A percentile compares a stretch with the other conserved stretches of the same genome.
Conservation (phyloP, 2,797 vertebrate species). For the Malurus leucopterus region DNA sequence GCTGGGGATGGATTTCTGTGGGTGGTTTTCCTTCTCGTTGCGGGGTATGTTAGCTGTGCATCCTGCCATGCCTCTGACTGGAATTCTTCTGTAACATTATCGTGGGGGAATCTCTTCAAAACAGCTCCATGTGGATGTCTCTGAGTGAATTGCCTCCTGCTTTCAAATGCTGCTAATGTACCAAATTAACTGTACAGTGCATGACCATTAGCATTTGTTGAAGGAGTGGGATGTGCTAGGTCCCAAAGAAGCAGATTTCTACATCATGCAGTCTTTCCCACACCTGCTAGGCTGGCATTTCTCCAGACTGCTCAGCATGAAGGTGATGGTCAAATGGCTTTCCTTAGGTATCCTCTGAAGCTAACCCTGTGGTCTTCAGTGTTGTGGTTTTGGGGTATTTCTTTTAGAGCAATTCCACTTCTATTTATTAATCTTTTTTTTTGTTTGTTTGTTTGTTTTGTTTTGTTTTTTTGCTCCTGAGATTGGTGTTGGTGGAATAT, state of each 20-base stretch:
- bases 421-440: neutral
- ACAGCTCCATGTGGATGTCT: neutral
- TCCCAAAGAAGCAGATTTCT: neutral
- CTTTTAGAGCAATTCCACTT: neutral
- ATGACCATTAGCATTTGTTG: neutral
- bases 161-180: neutral
- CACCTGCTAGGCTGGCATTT: neutral
- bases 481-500: neutral
- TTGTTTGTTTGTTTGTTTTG: too few relatives aligned
- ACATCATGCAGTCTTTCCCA: neutral
- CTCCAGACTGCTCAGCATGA: neutral
- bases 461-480: neutral
- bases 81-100: neutral
- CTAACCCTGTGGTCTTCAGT: neutral
- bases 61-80: neutral
- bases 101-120: neutral
- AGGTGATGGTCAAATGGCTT: neutral
- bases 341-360: neutral
- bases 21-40: neutral
- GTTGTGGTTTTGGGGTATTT: neutral
- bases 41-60: accelerated
- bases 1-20: neutral
- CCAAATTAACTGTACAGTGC: neutral
- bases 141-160: neutral
- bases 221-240: neutral